A percentile compares a stretch with the other conserved stretches of the same genome.
These are phyloP conservation scores for Pelobates fuscus DNA, from an alignment of 2,113 vertebrate species.

Conservation along the genomic window DNA sequence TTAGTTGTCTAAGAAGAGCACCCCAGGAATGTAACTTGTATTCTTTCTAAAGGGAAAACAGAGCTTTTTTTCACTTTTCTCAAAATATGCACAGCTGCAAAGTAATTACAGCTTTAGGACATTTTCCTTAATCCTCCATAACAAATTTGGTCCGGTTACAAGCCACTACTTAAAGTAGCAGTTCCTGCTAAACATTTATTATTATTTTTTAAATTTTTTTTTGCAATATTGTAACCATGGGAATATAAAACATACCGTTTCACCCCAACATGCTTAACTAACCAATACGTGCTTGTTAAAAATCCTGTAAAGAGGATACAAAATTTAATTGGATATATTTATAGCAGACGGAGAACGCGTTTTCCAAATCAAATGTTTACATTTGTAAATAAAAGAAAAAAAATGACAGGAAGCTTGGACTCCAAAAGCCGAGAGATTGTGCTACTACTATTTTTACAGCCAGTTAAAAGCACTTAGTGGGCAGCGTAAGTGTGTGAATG, in stretches of 20 bases:
- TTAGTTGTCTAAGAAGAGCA: constrained; percentile 8
- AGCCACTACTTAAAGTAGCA: constrained; percentile 35
- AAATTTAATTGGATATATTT: too few species aligned
- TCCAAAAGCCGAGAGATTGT: too few species aligned
- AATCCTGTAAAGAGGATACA: not conserved
- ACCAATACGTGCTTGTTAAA: not conserved
- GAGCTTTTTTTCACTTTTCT: constrained; percentile 9
- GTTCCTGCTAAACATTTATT: constrained; percentile 14
- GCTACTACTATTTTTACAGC: too few species aligned
- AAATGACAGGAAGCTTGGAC: too few species aligned
- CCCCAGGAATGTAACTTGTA: not conserved
- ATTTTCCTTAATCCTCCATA: constrained; percentile 39
- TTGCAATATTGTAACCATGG: not conserved
- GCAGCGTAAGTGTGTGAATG: too few species aligned
- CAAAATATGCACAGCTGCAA: constrained; percentile 36
- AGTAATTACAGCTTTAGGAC: constrained; percentile 39
- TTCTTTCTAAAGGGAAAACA: not conserved
- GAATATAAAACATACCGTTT: constrained; percentile 1
- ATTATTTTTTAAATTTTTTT: constrained; percentile 5
- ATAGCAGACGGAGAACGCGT: too few species aligned
- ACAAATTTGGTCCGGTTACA: constrained; percentile 38
- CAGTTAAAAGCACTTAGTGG: too few species aligned
- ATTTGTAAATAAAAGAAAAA: too few species aligned
- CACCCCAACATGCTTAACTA: not conserved
- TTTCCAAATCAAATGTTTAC: too few species aligned